Evolutionary conservation across 2,888 invertebrate genomes (phyloP), one percentile per base, ranked within the genome.

Genomic region (Steinernema carpocapsae): DNA sequence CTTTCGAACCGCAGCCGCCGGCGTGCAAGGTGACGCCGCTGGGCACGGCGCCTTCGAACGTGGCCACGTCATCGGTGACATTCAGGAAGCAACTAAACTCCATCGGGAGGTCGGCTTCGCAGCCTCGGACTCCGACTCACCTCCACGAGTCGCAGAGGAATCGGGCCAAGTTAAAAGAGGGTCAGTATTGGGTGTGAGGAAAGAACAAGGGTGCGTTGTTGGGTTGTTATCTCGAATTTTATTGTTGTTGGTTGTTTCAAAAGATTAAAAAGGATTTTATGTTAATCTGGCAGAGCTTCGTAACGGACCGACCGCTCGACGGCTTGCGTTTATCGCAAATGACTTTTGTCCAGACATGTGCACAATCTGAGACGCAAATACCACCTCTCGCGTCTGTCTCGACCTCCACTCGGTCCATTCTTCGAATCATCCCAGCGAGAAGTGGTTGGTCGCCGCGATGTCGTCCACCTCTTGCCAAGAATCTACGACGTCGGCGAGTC

Each of bases 181-280:
- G 64, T 17, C 64, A 64, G 37, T 64, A 64, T n/a, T 64, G 64
- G 64, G 64, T 64, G 17, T 64, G 64, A 64, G 37, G 17, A 32
- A 37, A 37, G 37, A 37, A 37, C 4, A 37, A 37, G 37, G 37
- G 37, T 37, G 37, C 10, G 37, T 37, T 37, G 37, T 37, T 37
- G 22, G 17, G 17, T 64, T 64, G 64, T 64, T 64, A 32, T n/a
- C 3, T 32, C 6, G 14, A n/a, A n/a, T 17, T 64, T n/a, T 26
- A 29, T 64, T 32, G 64, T 64, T 64, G 32, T 64, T 64, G 56
- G 32, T 64, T 64, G 64, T 64, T 64, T 29, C 29, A 32, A 37
- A 64, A 64, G 19, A 17, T 17, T 48, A 48, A 48, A 48, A 7
- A 7, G 37, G 37, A 37, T 3, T 37, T 37, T 37, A 37, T 37